Conservation (phyloP, 2,113 vertebrate species). For the Lepus timidus region DNA sequence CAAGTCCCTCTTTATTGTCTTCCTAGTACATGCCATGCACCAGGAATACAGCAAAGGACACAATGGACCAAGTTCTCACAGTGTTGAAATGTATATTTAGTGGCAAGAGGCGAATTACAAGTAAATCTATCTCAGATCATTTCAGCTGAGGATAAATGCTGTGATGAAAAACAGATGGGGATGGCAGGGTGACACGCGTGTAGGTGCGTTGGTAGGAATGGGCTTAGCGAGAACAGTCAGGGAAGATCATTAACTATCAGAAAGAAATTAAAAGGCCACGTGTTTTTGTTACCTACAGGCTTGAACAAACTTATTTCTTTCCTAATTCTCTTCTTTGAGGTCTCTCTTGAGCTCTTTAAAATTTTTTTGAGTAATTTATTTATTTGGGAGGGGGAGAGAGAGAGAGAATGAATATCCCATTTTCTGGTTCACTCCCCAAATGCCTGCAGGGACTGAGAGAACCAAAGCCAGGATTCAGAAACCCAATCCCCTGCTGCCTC, state of each 20-base stretch:
- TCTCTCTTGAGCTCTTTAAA: background rate
- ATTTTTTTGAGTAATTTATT: background rate
- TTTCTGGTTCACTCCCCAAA: no score
- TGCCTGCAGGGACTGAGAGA: no score
- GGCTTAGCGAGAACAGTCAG: background rate
- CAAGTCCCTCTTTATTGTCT: background rate
- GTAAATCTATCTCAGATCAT: background rate
- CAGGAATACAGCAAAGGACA: background rate
- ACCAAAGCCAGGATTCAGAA: no score
- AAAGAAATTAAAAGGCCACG: background rate
- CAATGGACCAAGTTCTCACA: background rate
- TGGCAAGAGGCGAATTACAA: background rate
- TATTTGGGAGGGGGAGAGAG: background rate
- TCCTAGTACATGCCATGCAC: background rate
- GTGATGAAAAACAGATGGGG: background rate
- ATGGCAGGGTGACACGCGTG: fast-evolving
- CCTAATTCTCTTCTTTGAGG: background rate
- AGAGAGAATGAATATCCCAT: no score
- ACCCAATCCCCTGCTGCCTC: no score
- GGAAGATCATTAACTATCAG: background rate
- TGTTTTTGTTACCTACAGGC: background rate
- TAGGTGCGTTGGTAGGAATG: background rate
- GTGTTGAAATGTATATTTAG: background rate
- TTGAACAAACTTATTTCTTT: background rate
- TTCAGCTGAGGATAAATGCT: background rate